A percentile compares a stretch with the other conserved stretches of the same genome.
Evolutionary conservation across 2,888 invertebrate genomes (phyloP).

Genomic region (Acrobasis suavella): DNA sequence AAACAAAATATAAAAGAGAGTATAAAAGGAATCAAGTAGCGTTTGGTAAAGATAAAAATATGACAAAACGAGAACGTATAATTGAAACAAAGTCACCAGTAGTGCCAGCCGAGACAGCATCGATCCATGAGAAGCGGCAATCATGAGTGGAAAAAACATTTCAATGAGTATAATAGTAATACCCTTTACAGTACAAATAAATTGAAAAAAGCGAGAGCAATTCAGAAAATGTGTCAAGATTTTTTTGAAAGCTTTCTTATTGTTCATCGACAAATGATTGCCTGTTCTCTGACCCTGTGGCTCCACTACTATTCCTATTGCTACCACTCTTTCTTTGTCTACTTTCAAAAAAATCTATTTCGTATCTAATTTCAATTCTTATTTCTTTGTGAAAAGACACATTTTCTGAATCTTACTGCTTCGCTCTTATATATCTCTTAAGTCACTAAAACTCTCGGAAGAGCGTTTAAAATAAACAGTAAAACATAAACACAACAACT

Average conservation of each 20-base stretch:
- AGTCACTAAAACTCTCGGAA: constrained; percentile 39
- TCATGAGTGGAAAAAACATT: constrained; percentile 82
- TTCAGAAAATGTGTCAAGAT: constrained; percentile 89
- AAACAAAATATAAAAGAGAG: constrained; percentile 25
- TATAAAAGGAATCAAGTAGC: constrained; percentile 55
- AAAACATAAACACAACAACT: constrained; percentile 60
- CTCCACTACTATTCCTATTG: constrained; percentile 45
- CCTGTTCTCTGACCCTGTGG: constrained; percentile 59
- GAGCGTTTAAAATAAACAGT: constrained; percentile 39
- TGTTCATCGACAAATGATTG: constrained; percentile 79
- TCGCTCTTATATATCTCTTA: constrained; percentile 53
- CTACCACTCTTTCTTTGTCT: constrained; percentile 80
- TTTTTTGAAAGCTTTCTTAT: constrained; percentile 74
- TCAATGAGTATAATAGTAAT: constrained; percentile 59
- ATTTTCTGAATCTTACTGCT: constrained; percentile 88
- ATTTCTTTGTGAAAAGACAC: constrained; percentile 87
- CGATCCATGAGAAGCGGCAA: constrained; percentile 81
- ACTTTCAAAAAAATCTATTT: constrained; percentile 85
- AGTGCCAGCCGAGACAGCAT: constrained; percentile 76
- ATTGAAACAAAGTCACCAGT: constrained; percentile 66
- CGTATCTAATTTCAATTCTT: constrained; percentile 75
- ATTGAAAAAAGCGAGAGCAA: constrained; percentile 64
- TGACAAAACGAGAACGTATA: constrained; percentile 41
- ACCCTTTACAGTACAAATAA: constrained; percentile 41
- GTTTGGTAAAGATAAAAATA: constrained; percentile 48